Percentiles rank a stretch among this genome's conserved stretches.
phyloP scores from a whole-genome alignment of 2,113 vertebrate species.

The Indicator indicator region DNA sequence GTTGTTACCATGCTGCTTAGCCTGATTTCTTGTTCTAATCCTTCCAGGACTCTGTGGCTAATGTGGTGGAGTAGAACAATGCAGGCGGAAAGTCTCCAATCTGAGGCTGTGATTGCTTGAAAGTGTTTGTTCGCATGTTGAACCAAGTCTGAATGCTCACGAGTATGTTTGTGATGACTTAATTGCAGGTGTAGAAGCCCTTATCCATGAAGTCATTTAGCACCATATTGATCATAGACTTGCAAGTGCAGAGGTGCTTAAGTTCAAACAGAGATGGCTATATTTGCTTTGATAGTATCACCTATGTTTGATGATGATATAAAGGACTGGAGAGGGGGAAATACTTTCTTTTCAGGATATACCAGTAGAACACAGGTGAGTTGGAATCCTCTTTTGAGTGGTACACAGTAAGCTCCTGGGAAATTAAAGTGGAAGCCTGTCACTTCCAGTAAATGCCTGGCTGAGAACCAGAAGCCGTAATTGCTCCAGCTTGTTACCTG shows the following conservation, averaged over 20 bases:
- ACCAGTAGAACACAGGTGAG: not conserved
- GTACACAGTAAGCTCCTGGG: not conserved
- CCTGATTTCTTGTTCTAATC: not conserved
- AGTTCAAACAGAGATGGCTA: not conserved
- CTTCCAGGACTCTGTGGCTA: not conserved
- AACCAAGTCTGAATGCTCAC: not conserved
- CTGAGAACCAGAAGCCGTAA: not conserved
- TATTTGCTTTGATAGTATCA: not conserved
- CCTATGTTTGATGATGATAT: not conserved
- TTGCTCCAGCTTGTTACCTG: not conserved
- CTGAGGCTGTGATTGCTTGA: not conserved
- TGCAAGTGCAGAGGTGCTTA: not conserved
- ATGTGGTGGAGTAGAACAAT: not conserved
- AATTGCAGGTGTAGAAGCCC: not conserved
- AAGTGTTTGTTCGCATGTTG: not conserved
- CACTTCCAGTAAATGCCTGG: not conserved
- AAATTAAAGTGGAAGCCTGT: not conserved
- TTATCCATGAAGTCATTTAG: not conserved
- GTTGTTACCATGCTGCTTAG: not conserved
- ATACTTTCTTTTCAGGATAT: not conserved
- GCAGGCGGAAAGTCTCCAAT: not conserved
- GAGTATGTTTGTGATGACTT: not conserved
- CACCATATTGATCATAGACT: not conserved
- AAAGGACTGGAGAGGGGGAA: not conserved
- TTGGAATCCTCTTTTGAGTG: not conserved